Conservation (phyloP, 2,113 vertebrate genomes). For the Lethenteron reissneri region DNA sequence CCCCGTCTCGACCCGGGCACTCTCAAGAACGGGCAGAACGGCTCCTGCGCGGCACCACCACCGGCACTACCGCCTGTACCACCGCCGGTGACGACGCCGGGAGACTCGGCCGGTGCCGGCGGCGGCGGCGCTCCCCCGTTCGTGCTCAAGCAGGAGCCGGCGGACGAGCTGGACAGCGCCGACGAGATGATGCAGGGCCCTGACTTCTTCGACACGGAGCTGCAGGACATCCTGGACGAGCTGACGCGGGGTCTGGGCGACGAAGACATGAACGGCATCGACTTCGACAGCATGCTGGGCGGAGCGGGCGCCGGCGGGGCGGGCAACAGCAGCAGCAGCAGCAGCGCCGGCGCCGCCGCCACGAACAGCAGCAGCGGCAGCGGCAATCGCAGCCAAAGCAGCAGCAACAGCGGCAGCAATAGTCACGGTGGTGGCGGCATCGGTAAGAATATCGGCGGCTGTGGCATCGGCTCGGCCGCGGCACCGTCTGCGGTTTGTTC, state of each 20-base stretch:
- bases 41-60: no score
- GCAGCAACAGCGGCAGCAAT: no score
- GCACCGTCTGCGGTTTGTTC: no score
- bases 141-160: constrained; percentile 1
- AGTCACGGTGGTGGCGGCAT: no score
- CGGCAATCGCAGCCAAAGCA: no score
- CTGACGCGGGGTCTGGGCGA: neutral
- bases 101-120: no score
- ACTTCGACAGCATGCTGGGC: constrained; percentile 4
- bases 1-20: no score
- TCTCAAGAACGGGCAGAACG: no score
- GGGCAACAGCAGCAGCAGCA: neutral
- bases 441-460: no score
- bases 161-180: neutral
- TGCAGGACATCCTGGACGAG: neutral
- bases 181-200: neutral
- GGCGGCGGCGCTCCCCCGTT: neutral
- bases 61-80: no score
- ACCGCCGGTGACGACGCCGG: no score
- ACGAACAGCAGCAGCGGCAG: neutral
- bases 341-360: neutral
- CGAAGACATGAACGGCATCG: neutral
- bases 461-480: no score
- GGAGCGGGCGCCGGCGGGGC: neutral
- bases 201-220: constrained; percentile 2